Evolutionary conservation across 92 coral and sea anemone genomes (phyloP), one percentile per base, ranked within the genome.

Genomic region (Hydrozoanthus gracilis): DNA sequence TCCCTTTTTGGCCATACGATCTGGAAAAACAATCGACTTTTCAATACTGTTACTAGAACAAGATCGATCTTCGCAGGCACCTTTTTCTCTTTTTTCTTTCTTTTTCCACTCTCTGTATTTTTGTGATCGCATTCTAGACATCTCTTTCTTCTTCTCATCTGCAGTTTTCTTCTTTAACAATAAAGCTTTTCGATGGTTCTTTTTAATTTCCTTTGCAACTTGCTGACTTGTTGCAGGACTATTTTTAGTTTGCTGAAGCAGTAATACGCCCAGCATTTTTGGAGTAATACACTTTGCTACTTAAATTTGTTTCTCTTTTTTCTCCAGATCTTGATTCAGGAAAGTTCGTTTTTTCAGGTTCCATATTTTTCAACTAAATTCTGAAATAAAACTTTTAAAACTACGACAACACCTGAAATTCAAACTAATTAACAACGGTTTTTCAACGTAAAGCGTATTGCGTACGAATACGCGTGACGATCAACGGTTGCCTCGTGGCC

Each of bases 1-100:
- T 51, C 79, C 16, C 50, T 75, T 75, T 13, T 75, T 75, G 3
- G 64, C 64, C 79, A 75, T 75, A 7, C 79, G 79, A 51, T 75
- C 58, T 10, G 54, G 78, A 49, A 73, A 48, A 73, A 50, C 54
- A 71, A 12, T 49, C 47, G 78, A 73, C 10, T 48, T 60, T 4
- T 60, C 16, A 17, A 17, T 17, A 17, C 66, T 27, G 2, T 27
- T 68, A 13, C 48, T 5, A 4, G 73, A 68, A 27, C 47, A 8
- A 68, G 46, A 68, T 20, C 72, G 72, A 67, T 67, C 73, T 68
- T 20, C 8, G 48, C 73, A 68, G 7, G 47, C 27, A 73, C 56
- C 58, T 73, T 48, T 73, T 73, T 73, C 60, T 47, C 78, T 50
- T 48, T 73, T 50, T 15, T 47, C 58, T 50, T 48, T 49, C 58